Conservation (phyloP, 2,888 invertebrate genomes). For the Quadroppia sp. region DNA sequence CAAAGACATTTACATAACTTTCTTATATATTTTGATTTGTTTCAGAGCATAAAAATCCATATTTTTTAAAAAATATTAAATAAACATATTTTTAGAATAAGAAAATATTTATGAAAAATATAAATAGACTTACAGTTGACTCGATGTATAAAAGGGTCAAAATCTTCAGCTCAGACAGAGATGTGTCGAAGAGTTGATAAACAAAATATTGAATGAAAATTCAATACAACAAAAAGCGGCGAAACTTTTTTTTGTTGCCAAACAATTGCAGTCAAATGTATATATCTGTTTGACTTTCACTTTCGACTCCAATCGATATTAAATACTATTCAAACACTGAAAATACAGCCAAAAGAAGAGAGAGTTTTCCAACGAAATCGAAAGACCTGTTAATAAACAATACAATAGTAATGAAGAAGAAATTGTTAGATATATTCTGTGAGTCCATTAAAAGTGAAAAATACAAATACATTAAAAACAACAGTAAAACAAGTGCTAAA, state of each 20-base stretch:
- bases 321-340: background rate
- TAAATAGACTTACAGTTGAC: background rate
- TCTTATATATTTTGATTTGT: background rate
- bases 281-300: background rate
- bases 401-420: conserved; percentile 1
- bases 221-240: too few species aligned
- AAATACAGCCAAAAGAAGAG: background rate
- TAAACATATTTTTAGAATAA: background rate
- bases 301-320: background rate
- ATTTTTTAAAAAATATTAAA: background rate
- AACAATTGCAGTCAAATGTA: background rate
- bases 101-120: background rate
- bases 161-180: background rate
- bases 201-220: background rate
- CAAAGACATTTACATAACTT: background rate
- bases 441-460: conserved; percentile 5
- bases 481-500: background rate
- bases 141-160: background rate
- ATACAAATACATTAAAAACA: conserved; percentile 6
- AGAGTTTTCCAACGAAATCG: background rate
- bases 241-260: too few species aligned
- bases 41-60: background rate
- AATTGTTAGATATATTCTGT: too few species aligned
- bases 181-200: background rate
- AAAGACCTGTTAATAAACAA: background rate